Evolutionary conservation across 1,140 invertebrate genomes (phyloP).

Genomic region (Penaeus indicus): DNA sequence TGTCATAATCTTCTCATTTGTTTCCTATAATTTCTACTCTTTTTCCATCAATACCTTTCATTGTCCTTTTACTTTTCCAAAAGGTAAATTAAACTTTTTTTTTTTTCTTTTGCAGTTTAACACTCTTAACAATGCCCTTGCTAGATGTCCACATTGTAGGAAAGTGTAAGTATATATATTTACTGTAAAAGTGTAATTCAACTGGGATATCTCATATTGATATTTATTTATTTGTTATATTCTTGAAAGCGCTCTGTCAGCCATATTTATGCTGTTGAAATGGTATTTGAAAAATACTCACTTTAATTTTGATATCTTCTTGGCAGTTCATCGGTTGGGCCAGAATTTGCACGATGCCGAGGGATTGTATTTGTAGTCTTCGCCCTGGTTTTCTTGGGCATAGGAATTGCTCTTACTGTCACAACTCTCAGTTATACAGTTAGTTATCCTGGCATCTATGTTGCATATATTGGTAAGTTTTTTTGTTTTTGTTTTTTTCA

Average conservation of each 20-base stretch:
- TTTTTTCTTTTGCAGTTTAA: conserved; percentile 83
- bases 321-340: conserved; percentile 85
- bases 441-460: conserved; percentile 80
- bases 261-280: background rate
- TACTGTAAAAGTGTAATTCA: background rate
- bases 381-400: conserved; percentile 79
- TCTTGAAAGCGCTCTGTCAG: background rate
- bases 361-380: conserved; percentile 85
- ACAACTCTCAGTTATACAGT: conserved; percentile 74
- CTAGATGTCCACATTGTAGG: conserved; percentile 95
- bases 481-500: background rate
- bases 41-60: background rate
- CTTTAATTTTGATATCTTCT: background rate
- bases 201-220: background rate
- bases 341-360: conserved; percentile 83
- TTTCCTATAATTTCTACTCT: too few relatives aligned
- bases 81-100: conserved; percentile 39
- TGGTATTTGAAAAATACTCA: background rate
- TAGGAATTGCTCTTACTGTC: conserved; percentile 86
- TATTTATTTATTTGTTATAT: background rate
- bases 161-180: conserved; percentile 77
- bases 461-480: conserved; percentile 82
- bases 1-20: too few relatives aligned
- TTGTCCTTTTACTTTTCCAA: background rate
- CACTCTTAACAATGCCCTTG: conserved; percentile 91